phyloP scores from a whole-genome alignment of 2,888 invertebrate species.

The Bhutanitis thaidina region DNA sequence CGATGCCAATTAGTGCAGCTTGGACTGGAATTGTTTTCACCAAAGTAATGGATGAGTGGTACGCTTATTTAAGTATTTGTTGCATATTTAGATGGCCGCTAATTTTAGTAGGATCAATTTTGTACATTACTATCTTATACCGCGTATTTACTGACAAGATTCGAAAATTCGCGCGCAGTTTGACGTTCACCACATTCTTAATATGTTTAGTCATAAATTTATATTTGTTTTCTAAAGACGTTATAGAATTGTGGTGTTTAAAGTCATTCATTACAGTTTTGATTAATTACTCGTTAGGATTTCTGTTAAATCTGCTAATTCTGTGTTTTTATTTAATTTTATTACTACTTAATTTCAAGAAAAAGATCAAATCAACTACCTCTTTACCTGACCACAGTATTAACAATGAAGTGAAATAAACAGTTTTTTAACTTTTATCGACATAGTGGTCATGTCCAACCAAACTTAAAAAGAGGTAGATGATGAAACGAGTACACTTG shows the following conservation, averaged over 20 bases:
- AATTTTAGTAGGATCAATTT: conserved; percentile 50
- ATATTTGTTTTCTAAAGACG: conserved; percentile 58
- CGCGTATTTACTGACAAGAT: conserved; percentile 55
- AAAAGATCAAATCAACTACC: conserved; percentile 39
- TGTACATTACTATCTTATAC: conserved; percentile 52
- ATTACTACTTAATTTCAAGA: conserved; percentile 47
- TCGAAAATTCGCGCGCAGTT: conserved; percentile 56
- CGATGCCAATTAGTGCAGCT: conserved; percentile 44
- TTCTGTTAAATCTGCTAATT: conserved; percentile 53
- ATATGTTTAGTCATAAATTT: conserved; percentile 60
- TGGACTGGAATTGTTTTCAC: conserved; percentile 38
- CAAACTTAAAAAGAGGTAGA: conserved; percentile 16
- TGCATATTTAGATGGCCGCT: conserved; percentile 60
- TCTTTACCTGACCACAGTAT: conserved; percentile 31
- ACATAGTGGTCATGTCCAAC: background rate
- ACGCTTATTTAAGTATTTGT: conserved; percentile 52
- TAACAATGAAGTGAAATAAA: conserved; percentile 19
- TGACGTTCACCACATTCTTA: conserved; percentile 60
- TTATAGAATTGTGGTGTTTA: conserved; percentile 54
- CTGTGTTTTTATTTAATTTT: conserved; percentile 53
- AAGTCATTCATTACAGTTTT: conserved; percentile 40
- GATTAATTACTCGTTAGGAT: conserved; percentile 49
- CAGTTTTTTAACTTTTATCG: background rate
- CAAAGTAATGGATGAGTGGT: conserved; percentile 35
- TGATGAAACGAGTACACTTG: conserved; percentile 26